These are phyloP conservation scores for Melieria omissa DNA, from an alignment of 2,888 invertebrate species.

Conservation along the genomic window DNA sequence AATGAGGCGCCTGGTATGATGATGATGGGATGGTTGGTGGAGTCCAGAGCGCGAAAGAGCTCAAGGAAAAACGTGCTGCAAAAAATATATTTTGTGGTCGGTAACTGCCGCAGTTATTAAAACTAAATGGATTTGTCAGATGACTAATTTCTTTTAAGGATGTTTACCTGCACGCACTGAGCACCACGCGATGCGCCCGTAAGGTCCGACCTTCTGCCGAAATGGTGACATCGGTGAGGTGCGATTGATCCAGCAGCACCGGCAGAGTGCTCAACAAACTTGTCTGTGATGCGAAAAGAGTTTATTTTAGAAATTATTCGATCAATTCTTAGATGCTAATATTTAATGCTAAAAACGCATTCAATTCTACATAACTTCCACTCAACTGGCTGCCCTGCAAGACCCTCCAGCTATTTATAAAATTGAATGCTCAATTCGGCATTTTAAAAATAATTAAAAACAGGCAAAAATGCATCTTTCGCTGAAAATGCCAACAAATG, in stretches of 20 bases:
- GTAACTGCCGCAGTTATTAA: too few species aligned
- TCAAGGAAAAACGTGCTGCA: constrained; percentile 89
- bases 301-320: not conserved
- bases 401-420: too few species aligned
- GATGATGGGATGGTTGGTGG: constrained; percentile 65
- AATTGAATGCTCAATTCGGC: too few species aligned
- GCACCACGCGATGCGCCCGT: constrained; percentile 85
- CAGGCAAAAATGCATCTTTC: too few species aligned
- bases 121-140: not conserved
- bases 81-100: too few species aligned
- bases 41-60: constrained; percentile 72
- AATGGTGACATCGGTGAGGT: constrained; percentile 87
- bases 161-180: constrained; percentile 77
- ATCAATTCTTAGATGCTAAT: too few species aligned
- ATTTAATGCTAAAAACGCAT: too few species aligned
- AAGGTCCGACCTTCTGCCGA: constrained; percentile 87
- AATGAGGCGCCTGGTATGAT: constrained; percentile 66
- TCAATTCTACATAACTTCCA: too few species aligned
- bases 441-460: too few species aligned
- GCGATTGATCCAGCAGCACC: constrained; percentile 80
- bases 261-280: constrained; percentile 82
- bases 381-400: too few species aligned
- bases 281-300: constrained; percentile 69
- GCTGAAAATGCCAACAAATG: too few species aligned
- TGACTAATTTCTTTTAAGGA: not conserved